Base-by-base conservation (phyloP, 2,113 vertebrate genomes). In the Tetrao urogallus region DNA sequence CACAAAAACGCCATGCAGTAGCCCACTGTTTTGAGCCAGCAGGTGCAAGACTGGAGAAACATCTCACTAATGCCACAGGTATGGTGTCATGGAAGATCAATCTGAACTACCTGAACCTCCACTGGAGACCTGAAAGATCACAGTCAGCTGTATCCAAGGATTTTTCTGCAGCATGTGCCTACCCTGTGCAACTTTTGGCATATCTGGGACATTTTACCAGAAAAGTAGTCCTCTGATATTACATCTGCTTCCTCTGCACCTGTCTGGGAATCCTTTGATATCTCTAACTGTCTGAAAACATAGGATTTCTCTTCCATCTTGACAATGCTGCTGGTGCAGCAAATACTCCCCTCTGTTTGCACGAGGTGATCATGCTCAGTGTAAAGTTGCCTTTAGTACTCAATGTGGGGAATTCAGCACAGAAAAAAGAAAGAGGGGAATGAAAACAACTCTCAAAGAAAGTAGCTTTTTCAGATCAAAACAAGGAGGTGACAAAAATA, bases 171-270 rank as follows among this genome's bases (percentile, higher is more conserved):
- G 28, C 1, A 0, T 42, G 20, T 81, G 30, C 58, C 52, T 90
- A 43, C 16, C n/a, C 47, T 32, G 10, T 50, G 47, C 21, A 75
- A 47, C 3, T 86, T 86, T 87, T 77, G 66, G 52, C 81, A 92
- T 92, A 90, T 91, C 86, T 95, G 75, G 65, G 80, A 61, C 63
- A 57, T 91, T 80, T 94, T 71, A 32, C 1, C 34, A 89, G 63
- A 43, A 92, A 91, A 21, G 16, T 60, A 83, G 70, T 13, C 40
- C 72, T 85, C 38, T 94, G 65, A 54, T 89, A 38, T 84, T 89
- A 83, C 67, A 66, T 52, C 79, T 92, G 70, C 57, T 83, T 86
- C 25, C 40, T 79, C 80, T 90, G 34, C 67, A 83, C 58, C 61
- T 93, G 64, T 56, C 36, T 88, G 34, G 45, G 50, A 6, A 5